Evolutionary conservation across 2,888 invertebrate species (phyloP).

Genomic region (Drosophila planitibia): DNA sequence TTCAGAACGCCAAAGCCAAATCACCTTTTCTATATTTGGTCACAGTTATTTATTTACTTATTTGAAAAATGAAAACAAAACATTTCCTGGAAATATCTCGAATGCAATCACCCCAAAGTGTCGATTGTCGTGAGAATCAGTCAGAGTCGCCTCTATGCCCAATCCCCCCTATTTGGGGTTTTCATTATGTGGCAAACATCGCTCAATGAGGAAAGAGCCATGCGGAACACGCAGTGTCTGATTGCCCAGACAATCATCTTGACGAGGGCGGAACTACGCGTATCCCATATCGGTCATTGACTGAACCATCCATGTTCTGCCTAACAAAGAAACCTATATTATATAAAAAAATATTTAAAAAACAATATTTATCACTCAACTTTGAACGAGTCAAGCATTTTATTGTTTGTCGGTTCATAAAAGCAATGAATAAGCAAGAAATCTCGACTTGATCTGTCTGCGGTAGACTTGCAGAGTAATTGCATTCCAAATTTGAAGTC

Average conservation of each 20-base stretch:
- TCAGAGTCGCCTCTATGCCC: neutral
- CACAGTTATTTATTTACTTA: slow-evolving; percentile 8
- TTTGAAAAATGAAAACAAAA: slow-evolving; percentile 16
- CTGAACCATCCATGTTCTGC: neutral
- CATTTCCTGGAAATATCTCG: slow-evolving; percentile 46
- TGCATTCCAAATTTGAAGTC: neutral
- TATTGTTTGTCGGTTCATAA: neutral
- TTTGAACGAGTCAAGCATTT: neutral
- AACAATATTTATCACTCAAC: neutral
- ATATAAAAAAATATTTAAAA: neutral
- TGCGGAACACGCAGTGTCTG: slow-evolving; percentile 14
- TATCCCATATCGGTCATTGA: neutral
- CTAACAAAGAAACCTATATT: neutral
- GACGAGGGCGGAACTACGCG: slow-evolving; percentile 14
- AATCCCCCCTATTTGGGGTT: neutral
- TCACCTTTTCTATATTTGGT: neutral
- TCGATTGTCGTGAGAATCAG: slow-evolving; percentile 3
- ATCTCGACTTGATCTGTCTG: neutral
- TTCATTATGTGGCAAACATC: slow-evolving; percentile 3
- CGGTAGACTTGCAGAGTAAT: neutral
- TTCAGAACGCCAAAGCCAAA: slow-evolving; percentile 5
- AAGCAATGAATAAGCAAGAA: neutral
- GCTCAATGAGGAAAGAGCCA: neutral
- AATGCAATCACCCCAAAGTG: slow-evolving; percentile 14
- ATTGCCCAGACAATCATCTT: slow-evolving; percentile 24